Percentiles rank a stretch among this genome's conserved stretches.
phyloP scores from a whole-genome alignment of 2,113 vertebrate species.

The Otis tarda region DNA sequence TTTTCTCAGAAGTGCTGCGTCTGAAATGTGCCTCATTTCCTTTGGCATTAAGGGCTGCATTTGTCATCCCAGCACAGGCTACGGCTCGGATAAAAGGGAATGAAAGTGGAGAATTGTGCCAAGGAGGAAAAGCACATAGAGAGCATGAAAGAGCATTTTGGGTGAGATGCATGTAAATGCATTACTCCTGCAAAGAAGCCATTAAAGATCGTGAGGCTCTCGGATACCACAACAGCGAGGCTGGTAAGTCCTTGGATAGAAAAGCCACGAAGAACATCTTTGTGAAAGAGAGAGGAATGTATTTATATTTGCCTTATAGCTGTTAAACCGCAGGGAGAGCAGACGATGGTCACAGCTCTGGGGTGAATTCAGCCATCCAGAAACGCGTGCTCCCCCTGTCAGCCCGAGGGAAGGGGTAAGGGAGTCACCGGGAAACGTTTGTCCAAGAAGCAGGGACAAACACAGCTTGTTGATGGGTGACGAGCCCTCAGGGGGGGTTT shows the following conservation, averaged over 20 bases:
- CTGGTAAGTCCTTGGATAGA: not conserved
- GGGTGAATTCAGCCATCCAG: not conserved
- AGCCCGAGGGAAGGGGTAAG: not conserved
- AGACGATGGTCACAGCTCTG: not conserved
- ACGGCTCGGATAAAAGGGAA: not conserved
- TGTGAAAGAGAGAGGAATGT: not conserved
- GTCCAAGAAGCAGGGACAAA: not conserved
- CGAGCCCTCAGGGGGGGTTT: not conserved
- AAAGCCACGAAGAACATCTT: not conserved
- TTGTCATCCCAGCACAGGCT: not conserved
- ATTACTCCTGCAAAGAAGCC: not conserved
- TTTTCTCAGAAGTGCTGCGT: not conserved
- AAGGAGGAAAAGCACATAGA: not conserved
- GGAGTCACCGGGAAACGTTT: not conserved
- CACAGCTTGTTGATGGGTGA: not conserved
- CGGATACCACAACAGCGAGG: not conserved
- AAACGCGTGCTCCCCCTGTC: accelerated
- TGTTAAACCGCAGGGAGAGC: not conserved
- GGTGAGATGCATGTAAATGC: not conserved
- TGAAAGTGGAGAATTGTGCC: not conserved
- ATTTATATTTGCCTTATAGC: not conserved
- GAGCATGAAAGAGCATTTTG: not conserved
- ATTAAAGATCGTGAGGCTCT: not conserved
- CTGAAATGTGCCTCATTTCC: not conserved
- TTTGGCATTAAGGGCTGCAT: not conserved